phyloP scores from a whole-genome alignment of 1,140 invertebrate species.

The Ostrea edulis region DNA sequence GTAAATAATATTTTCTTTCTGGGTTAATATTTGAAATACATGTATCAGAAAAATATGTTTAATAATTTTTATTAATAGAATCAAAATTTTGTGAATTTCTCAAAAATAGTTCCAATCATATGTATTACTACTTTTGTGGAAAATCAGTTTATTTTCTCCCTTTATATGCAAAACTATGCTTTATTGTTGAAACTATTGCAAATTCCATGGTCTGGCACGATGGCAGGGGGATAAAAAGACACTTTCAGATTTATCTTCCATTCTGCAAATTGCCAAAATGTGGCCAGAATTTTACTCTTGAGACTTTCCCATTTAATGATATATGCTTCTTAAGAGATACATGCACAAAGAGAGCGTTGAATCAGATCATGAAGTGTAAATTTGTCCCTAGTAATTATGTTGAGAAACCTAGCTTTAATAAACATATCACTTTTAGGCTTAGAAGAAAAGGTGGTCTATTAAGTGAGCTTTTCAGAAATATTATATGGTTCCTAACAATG shows the following conservation, averaged over 20 bases:
- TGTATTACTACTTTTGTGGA: too few relatives aligned
- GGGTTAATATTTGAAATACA: too few relatives aligned
- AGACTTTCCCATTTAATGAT: neutral
- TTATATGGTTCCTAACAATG: neutral
- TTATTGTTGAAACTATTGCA: too few relatives aligned
- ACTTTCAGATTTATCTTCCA: neutral
- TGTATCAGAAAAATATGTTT: too few relatives aligned
- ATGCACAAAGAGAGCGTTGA: neutral
- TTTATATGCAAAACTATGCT: too few relatives aligned
- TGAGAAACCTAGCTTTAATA: neutral
- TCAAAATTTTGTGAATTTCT: too few relatives aligned
- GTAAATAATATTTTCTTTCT: too few relatives aligned
- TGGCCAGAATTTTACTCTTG: neutral
- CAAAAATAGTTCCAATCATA: too few relatives aligned
- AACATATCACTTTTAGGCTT: neutral
- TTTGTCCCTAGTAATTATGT: slow-evolving; percentile 19
- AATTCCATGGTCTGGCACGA: too few relatives aligned
- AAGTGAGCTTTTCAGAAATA: neutral
- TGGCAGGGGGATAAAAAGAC: neutral
- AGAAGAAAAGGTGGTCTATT: neutral
- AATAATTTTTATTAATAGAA: too few relatives aligned
- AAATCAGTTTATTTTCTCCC: too few relatives aligned
- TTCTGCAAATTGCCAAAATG: neutral
- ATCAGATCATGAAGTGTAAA: neutral
- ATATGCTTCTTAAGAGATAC: neutral